These are phyloP conservation scores for Entomyzon cyanotis DNA, from an alignment of 2,113 vertebrate genomes.

Conservation along the genomic window DNA sequence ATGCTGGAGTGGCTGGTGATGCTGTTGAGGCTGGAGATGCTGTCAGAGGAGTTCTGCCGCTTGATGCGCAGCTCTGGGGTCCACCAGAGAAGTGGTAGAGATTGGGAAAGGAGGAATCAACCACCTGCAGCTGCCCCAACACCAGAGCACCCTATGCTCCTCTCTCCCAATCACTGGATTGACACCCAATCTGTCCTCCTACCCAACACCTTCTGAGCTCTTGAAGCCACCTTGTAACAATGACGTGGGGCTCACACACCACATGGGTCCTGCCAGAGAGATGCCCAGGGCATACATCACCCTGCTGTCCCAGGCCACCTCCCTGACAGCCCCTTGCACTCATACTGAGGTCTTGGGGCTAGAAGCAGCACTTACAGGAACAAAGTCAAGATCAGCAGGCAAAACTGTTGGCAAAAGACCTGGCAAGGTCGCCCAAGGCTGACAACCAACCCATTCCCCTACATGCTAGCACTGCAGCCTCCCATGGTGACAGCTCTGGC, in stretches of 20 bases:
- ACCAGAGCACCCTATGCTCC: background rate
- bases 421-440: background rate
- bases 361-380: background rate
- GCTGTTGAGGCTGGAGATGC: conserved; percentile 96
- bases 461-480: rapidly evolving
- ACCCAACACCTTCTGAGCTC: background rate
- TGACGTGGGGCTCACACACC: background rate
- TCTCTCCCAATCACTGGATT: background rate
- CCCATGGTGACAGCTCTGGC: background rate
- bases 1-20: conserved; percentile 93
- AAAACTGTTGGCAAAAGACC: background rate
- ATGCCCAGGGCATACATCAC: background rate
- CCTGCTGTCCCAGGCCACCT: background rate
- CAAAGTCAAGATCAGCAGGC: background rate
- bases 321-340: background rate
- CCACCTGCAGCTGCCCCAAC: background rate
- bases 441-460: rapidly evolving
- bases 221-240: background rate
- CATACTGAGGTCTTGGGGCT: background rate
- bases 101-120: background rate
- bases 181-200: background rate
- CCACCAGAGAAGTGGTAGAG: background rate
- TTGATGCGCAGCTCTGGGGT: conserved; percentile 85
- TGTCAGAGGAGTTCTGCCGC: conserved; percentile 95
- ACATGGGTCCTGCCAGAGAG: rapidly evolving